A percentile compares a stretch with the other conserved stretches of the same genome.
Evolutionary conservation across 2,888 invertebrate species (phyloP).

Genomic region (Halictus quadricinctus): DNA sequence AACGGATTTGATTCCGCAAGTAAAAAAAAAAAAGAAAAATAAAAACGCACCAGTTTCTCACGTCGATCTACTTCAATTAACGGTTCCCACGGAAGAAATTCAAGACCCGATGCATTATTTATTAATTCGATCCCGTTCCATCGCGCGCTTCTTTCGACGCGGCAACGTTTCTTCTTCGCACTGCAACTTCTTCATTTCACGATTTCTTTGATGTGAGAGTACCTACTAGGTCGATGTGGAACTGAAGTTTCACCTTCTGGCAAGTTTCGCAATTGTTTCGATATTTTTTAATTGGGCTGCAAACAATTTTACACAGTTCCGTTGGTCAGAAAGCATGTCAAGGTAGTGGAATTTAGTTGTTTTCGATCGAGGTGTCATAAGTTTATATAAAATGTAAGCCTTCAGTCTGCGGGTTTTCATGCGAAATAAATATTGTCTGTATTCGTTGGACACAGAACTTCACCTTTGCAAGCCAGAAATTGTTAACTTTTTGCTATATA

Average conservation of each 20-base stretch:
- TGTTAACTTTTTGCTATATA: too few species aligned
- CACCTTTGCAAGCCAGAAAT: too few species aligned
- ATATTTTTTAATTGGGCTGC: neutral
- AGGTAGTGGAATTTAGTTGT: neutral
- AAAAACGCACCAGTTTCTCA: neutral
- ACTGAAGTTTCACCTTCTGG: neutral
- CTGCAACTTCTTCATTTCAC: neutral
- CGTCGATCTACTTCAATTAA: conserved; percentile 17
- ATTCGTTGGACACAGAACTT: neutral
- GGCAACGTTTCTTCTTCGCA: neutral
- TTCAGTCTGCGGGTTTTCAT: neutral
- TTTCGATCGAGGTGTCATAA: neutral
- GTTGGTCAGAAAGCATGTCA: neutral
- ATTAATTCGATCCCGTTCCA: conserved; percentile 11
- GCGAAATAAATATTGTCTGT: neutral
- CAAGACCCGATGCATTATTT: conserved; percentile 6
- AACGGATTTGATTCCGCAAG: neutral
- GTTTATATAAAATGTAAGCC: neutral
- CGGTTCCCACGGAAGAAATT: neutral
- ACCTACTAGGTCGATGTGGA: neutral
- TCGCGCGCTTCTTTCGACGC: neutral
- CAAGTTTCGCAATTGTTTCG: neutral
- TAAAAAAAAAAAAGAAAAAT: neutral
- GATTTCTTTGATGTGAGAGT: neutral
- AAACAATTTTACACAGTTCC: neutral